Percentiles rank a stretch among this genome's conserved stretches.
These are phyloP conservation scores for Hesperia comma DNA, from an alignment of 2,888 invertebrate species.

Conservation along the genomic window DNA sequence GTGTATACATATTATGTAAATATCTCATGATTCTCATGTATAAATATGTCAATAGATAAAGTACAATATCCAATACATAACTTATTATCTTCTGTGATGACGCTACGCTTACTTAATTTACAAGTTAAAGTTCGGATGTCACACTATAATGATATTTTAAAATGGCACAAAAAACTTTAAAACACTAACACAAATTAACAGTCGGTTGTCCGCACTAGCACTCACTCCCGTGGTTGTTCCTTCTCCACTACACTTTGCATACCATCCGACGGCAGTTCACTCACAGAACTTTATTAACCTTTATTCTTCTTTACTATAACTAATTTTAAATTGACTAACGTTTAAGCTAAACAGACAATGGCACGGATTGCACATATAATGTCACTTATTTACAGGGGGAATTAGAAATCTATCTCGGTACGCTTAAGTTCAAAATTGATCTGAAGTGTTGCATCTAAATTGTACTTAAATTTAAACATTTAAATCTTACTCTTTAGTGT, in stretches of 20 bases:
- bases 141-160: slow-evolving; percentile 79
- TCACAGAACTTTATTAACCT: slow-evolving; percentile 52
- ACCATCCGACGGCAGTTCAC: slow-evolving; percentile 47
- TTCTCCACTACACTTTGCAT: slow-evolving; percentile 54
- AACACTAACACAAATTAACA: slow-evolving; percentile 84
- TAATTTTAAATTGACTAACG: slow-evolving; percentile 76
- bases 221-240: slow-evolving; percentile 52
- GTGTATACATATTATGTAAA: slow-evolving; percentile 84
- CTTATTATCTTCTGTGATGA: slow-evolving; percentile 80
- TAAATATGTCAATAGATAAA: slow-evolving; percentile 82
- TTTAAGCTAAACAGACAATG: slow-evolving; percentile 82
- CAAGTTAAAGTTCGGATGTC: slow-evolving; percentile 84
- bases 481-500: slow-evolving; percentile 68
- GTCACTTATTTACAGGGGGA: slow-evolving; percentile 75
- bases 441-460: slow-evolving; percentile 67
- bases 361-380: slow-evolving; percentile 83
- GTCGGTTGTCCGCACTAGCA: slow-evolving; percentile 71
- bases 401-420: slow-evolving; percentile 66
- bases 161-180: slow-evolving; percentile 84
- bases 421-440: slow-evolving; percentile 66
- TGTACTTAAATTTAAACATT: slow-evolving; percentile 75
- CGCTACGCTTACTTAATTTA: slow-evolving; percentile 76
- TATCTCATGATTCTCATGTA: slow-evolving; percentile 79
- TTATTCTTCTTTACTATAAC: slow-evolving; percentile 48
- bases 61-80: slow-evolving; percentile 79